Percentiles rank a stretch among this genome's conserved stretches.
These are phyloP conservation scores for Euura lappo DNA, from an alignment of 1,140 invertebrate genomes.

Conservation along the genomic window DNA sequence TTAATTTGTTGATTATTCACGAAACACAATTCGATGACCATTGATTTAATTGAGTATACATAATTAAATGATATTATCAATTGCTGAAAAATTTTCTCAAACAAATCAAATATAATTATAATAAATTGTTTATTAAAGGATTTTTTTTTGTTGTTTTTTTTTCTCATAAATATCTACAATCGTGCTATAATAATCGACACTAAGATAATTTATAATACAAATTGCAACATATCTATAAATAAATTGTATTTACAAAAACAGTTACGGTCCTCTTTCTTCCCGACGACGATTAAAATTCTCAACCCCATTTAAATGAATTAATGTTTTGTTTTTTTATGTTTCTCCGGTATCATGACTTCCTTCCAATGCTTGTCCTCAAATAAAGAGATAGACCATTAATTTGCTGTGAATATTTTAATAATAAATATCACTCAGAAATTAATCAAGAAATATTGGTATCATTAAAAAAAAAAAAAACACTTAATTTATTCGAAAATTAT, in stretches of 20 bases:
- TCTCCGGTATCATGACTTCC: not conserved
- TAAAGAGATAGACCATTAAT: slow-evolving; percentile 1
- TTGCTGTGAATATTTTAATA: not conserved
- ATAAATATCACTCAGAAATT: not conserved
- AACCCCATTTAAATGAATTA: not conserved
- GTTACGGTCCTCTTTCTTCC: not conserved
- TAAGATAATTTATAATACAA: slow-evolving; percentile 3
- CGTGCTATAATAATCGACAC: not conserved
- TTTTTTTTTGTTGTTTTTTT: not conserved
- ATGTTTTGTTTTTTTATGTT: not conserved
- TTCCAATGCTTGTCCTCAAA: not conserved
- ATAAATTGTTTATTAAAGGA: not conserved
- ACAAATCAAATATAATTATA: not conserved
- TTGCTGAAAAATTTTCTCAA: not conserved
- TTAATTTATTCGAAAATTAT: not conserved
- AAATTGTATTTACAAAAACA: not conserved
- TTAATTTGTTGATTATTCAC: no score
- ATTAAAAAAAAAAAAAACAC: not conserved
- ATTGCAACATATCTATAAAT: slow-evolving; percentile 7
- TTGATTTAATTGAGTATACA: no score
- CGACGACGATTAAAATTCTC: not conserved
- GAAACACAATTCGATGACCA: no score
- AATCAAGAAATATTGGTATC: not conserved
- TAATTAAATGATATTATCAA: not conserved
- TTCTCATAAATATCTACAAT: not conserved